Evolutionary conservation across 2,888 invertebrate species (phyloP), one percentile per base, ranked within the genome.

Genomic region (Coelopa pilipes): DNA sequence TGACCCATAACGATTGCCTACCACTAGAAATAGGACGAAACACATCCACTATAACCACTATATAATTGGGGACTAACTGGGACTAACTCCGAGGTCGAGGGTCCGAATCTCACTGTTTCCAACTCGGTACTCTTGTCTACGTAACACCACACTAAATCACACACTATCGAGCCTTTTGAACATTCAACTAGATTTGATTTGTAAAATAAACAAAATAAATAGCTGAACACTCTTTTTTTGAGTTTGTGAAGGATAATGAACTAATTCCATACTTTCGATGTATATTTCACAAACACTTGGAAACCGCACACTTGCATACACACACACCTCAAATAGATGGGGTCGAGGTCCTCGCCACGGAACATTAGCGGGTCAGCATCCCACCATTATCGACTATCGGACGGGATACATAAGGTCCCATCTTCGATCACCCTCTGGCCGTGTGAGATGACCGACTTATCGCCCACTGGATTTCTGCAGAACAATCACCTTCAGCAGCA

Each of bases 341-440:
- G 94, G 94, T 88, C 92, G 95, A 83, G 91, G 94, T 84, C 93
- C 86, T 84, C 87, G 87, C 87, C 85, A 83, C 86, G 87, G 86
- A 83, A 84, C 85, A 81, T 83, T 84, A 85, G 84, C 84, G 82
- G 87, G 87, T 82, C 87, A 86, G 78, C 87, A 86, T 86, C 87
- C 87, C 83, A 87, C 84, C 82, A 85, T 84, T 84, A 87, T 87
- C 81, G 88, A 88, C 76, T 88, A 87, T 87, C 87, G 88, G 85
- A 88, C 88, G 85, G 88, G 88, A 77, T 96, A 96, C 89, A 96
- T 96, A 87, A 92, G 96, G 82, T 96, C 96, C 79, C 95, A 96
- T 89, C 91, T 97, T 82, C 92, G 96, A 81, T 96, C 96, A 83
- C 96, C 96, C 68, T 96, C 96, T 79, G 96, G 96, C 86, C 92